These are phyloP conservation scores for Cyprinodon variegatus DNA, from an alignment of 2,113 vertebrate genomes.

Conservation along the genomic window DNA sequence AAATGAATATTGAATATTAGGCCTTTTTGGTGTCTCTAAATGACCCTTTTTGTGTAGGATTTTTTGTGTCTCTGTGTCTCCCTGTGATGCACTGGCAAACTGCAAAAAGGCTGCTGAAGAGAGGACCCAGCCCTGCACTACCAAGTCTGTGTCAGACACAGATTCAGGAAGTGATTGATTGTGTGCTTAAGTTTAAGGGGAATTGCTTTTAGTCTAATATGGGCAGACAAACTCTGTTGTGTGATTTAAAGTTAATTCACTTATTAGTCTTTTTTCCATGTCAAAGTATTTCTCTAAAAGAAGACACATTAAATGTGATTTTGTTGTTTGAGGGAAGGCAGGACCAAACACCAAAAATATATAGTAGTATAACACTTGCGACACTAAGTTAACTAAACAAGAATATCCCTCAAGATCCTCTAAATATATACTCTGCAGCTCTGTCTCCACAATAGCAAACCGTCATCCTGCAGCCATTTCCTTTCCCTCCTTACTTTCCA, in stretches of 20 bases:
- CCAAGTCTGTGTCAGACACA: not conserved
- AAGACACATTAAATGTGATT: not conserved
- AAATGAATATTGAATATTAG: too few species aligned
- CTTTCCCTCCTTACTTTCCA: constrained; percentile 1
- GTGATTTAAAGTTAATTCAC: not conserved
- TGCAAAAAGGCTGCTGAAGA: too few species aligned
- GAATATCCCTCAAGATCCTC: constrained; percentile 12
- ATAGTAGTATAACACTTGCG: not conserved
- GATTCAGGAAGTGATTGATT: not conserved
- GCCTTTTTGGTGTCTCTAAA: too few species aligned
- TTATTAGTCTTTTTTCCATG: not conserved
- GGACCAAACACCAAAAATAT: not conserved
- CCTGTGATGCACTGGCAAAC: too few species aligned
- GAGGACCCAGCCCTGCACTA: too few species aligned
- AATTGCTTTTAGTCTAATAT: not conserved
- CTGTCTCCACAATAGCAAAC: constrained; percentile 22
- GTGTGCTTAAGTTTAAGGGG: not conserved
- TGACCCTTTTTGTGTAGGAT: too few species aligned
- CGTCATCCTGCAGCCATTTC: not conserved
- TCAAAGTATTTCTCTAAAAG: not conserved
- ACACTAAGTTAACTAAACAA: constrained; percentile 1
- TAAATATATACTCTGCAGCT: constrained; percentile 5
- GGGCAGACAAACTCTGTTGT: not conserved
- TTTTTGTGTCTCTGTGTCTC: too few species aligned
- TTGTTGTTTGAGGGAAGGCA: too few species aligned